Evolutionary conservation across 2,797 vertebrate species (phyloP).

Genomic region (Helostoma temminkii): DNA sequence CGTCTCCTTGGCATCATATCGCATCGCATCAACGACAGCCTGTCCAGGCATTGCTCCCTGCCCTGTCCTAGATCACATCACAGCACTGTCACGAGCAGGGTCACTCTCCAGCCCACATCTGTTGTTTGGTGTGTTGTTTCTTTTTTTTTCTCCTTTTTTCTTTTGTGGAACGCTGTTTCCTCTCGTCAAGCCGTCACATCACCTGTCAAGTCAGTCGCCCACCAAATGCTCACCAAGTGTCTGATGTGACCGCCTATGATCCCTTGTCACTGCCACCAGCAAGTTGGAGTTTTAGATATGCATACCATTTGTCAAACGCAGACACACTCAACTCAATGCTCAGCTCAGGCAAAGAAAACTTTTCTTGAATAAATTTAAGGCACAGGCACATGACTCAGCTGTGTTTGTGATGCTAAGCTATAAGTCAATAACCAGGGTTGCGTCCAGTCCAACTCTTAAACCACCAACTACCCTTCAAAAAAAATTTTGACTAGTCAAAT

Average conservation of each 20-base stretch:
- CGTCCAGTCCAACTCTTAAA: not conserved
- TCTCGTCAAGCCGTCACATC: constrained; percentile 58
- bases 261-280: constrained; percentile 42
- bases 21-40: constrained; percentile 56
- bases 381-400: not conserved
- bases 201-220: constrained; percentile 61
- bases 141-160: constrained; percentile 10
- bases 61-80: constrained; percentile 59
- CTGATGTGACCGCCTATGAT: constrained; percentile 44
- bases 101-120: constrained; percentile 67
- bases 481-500: not conserved
- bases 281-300: constrained; percentile 66
- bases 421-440: constrained; percentile 9
- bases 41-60: constrained; percentile 40
- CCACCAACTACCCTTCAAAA: not conserved
- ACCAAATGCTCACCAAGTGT: constrained; percentile 43
- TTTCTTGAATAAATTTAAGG: not conserved
- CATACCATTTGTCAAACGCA: constrained; percentile 49
- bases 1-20: constrained; percentile 59
- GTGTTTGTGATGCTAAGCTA: not conserved
- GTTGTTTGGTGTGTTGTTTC: constrained; percentile 61
- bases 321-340: not conserved
- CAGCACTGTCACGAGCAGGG: constrained; percentile 59
- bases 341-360: not conserved
- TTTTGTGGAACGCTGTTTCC: constrained; percentile 49